Conservation (phyloP, 2,888 invertebrate species). For the Mesoligia furuncula region DNA sequence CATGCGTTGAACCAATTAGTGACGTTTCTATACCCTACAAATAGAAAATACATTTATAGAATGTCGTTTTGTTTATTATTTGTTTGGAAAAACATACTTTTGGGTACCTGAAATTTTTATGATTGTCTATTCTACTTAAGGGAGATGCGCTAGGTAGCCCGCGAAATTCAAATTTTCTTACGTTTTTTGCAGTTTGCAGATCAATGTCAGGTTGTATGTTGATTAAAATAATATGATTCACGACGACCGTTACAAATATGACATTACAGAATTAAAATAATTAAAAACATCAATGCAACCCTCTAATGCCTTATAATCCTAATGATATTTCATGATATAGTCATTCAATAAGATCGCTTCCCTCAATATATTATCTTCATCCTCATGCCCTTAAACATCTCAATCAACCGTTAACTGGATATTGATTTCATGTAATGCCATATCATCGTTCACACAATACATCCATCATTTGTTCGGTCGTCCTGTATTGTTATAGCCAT, state of each 20-base stretch:
- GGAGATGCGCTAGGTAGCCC: neutral
- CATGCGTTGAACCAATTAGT: constrained; percentile 87
- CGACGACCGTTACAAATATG: neutral
- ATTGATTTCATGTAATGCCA: neutral
- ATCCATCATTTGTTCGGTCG: neutral
- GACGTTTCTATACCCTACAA: constrained; percentile 87
- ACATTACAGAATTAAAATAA: neutral
- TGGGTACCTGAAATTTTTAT: neutral
- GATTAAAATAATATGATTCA: neutral
- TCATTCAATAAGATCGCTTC: neutral
- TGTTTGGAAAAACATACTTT: neutral
- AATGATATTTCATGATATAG: neutral
- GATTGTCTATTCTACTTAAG: neutral
- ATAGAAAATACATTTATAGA: neutral
- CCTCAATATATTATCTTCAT: neutral
- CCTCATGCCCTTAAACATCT: neutral
- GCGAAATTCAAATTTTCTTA: neutral
- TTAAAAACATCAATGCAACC: neutral
- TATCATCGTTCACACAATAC: neutral
- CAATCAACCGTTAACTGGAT: neutral
- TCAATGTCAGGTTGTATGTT: neutral
- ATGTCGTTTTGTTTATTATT: neutral
- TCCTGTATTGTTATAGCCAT: neutral
- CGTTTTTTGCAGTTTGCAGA: neutral
- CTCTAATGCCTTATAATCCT: neutral